phyloP scores from a whole-genome alignment of 2,113 vertebrate genomes.

The Cochlearius cochlearius region DNA sequence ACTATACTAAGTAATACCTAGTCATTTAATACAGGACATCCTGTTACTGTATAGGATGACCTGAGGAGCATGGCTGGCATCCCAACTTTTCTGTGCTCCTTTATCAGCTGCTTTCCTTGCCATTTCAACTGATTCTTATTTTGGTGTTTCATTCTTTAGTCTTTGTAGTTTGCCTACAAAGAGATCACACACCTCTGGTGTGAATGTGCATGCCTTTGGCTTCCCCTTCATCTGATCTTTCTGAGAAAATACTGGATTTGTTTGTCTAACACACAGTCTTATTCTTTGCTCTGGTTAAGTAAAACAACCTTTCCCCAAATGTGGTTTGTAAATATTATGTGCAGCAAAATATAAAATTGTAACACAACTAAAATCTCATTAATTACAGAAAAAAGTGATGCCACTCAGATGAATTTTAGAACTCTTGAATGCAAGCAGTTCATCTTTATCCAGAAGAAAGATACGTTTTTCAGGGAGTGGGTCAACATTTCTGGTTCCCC shows the following conservation, averaged over 20 bases:
- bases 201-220: neutral
- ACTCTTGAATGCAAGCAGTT: neutral
- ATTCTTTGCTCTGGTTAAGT: neutral
- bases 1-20: neutral
- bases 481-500: neutral
- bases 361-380: neutral
- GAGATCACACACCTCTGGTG: neutral
- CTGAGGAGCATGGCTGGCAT: neutral
- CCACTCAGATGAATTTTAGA: neutral
- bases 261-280: neutral
- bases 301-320: neutral
- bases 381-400: neutral
- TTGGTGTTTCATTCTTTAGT: neutral
- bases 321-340: neutral
- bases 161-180: neutral
- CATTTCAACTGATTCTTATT: neutral
- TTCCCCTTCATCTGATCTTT: neutral
- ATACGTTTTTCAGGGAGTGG: neutral
- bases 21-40: neutral
- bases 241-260: neutral
- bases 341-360: neutral
- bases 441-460: neutral
- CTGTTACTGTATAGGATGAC: neutral
- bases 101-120: neutral
- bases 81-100: neutral